These are phyloP conservation scores for Kryptopterus vitreolus DNA, from an alignment of 2,797 vertebrate genomes.

Conservation along the genomic window DNA sequence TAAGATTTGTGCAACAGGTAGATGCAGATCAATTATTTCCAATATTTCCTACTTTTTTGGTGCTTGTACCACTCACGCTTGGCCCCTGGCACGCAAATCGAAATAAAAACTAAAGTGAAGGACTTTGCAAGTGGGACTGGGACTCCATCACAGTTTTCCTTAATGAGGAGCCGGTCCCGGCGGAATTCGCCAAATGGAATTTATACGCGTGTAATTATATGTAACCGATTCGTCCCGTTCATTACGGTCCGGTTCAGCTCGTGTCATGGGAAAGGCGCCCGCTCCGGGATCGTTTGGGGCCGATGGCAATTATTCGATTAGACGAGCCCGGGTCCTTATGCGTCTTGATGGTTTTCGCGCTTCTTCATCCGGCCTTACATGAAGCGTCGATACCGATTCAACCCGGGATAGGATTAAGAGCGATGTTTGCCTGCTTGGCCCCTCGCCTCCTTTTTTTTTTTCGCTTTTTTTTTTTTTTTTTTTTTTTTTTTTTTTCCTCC, in stretches of 20 bases:
- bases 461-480: too few relatives aligned
- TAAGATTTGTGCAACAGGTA: too few relatives aligned
- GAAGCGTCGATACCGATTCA: too few relatives aligned
- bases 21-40: background rate
- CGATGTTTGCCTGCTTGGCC: too few relatives aligned
- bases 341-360: constrained; percentile 70
- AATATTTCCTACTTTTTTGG: too few relatives aligned
- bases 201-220: constrained; percentile 67
- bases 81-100: too few relatives aligned
- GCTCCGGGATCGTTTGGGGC: constrained; percentile 71
- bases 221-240: constrained; percentile 82
- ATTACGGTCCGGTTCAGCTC: constrained; percentile 76
- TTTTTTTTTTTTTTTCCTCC: too few relatives aligned
- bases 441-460: too few relatives aligned
- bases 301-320: constrained; percentile 80
- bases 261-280: constrained; percentile 75
- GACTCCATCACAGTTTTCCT: constrained; percentile 70
- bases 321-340: constrained; percentile 45
- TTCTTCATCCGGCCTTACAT: too few relatives aligned
- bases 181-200: constrained; percentile 77
- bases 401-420: too few relatives aligned
- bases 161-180: constrained; percentile 75
- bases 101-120: too few relatives aligned
- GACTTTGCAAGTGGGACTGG: constrained; percentile 39
- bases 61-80: too few relatives aligned